A percentile compares a stretch with the other conserved stretches of the same genome.
These are phyloP conservation scores for Corythaixoides concolor DNA, from an alignment of 2,113 vertebrate species.

Conservation along the genomic window DNA sequence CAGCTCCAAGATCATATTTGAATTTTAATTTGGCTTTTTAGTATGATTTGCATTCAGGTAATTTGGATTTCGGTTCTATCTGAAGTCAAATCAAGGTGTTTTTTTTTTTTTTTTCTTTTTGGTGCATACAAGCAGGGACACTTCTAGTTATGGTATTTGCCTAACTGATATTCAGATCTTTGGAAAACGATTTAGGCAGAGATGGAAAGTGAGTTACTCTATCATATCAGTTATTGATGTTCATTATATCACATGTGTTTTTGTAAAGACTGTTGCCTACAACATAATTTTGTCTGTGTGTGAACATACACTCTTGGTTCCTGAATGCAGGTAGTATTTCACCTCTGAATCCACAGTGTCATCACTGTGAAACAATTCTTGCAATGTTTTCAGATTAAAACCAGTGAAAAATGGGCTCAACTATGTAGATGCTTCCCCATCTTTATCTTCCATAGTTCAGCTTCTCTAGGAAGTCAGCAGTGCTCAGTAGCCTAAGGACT, in stretches of 20 bases:
- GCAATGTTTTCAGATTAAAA: background rate
- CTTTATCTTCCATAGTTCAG: accelerated
- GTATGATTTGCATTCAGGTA: background rate
- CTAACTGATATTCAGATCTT: background rate
- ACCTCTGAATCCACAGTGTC: background rate
- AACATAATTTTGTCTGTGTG: background rate
- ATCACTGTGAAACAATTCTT: background rate
- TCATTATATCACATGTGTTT: background rate
- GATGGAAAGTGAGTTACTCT: background rate
- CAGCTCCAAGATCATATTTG: background rate
- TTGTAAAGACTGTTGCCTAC: background rate
- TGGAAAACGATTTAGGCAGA: background rate
- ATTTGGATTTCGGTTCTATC: background rate
- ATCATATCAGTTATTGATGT: background rate
- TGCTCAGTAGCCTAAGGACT: background rate
- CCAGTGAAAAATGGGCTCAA: background rate
- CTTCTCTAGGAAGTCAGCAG: background rate
- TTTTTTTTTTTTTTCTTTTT: background rate
- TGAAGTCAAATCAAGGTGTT: background rate
- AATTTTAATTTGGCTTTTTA: background rate
- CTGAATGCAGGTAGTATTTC: background rate
- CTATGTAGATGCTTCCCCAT: background rate
- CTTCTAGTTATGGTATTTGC: background rate
- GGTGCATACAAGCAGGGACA: background rate
- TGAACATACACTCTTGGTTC: background rate